Base-by-base conservation (phyloP, 2,113 vertebrate species). In the Cisticola juncidis region DNA sequence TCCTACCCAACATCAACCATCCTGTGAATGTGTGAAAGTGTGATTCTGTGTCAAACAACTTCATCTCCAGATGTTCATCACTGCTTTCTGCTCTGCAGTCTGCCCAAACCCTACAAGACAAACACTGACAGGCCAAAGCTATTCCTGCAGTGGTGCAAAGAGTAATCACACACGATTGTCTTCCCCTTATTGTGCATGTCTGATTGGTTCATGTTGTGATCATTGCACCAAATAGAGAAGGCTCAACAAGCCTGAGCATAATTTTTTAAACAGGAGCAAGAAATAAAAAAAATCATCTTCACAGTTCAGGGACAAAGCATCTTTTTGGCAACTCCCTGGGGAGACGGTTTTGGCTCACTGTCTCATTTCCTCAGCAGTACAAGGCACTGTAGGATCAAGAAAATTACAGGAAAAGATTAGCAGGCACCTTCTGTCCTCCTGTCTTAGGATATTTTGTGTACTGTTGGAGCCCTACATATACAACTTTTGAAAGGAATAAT, bases 321-420 rank as follows among this genome's bases (percentile, higher is more conserved):
- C 73, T 79, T 85, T 79, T 88, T 92, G 81, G 81, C 81, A 89
- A 38, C 61, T 85, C 68, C 23, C 84, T 81, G 17, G 70, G 53
- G 70, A 94, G 40, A 69, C 71, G 45, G 23, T 62, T 95, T 96
- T 95, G 96, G 84, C 78, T 87, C 70, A 82, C 53, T 65, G 4
- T 91, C 86, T 92, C 3, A 3, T 92, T 96, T 96, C 70, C 93
- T 95, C 86, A 87, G 86, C 88, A 76, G 77, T 65, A 76, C 65
- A 84, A 94, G 50, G 66, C 69, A 51, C 77, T 53, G 77, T 79
- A 89, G 93, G 89, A 95, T 87, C 84, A 94, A 91, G 86, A 78
- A 91, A 95, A 92, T 86, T 92, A 94, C 86, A 92, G 94, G 94
- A 97, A 95, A 95, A 95, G 86, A 95, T 97, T 95, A 95, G 23